phyloP scores from a whole-genome alignment of 2,888 invertebrate species.

The Baccha elongata region DNA sequence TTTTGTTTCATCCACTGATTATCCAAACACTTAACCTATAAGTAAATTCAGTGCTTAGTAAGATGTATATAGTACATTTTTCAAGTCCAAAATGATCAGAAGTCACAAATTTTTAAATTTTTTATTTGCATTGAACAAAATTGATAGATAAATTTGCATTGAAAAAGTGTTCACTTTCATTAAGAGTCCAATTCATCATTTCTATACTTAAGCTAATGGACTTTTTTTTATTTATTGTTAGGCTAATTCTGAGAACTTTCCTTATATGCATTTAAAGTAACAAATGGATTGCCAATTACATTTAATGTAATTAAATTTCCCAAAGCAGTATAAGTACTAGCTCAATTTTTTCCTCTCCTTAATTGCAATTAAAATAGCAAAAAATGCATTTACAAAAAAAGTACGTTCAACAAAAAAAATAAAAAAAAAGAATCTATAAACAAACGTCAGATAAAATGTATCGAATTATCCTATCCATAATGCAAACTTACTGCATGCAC shows the following conservation, averaged over 20 bases:
- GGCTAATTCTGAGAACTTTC: background rate
- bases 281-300: slow-evolving; percentile 26
- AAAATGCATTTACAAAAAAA: slow-evolving; percentile 23
- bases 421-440: background rate
- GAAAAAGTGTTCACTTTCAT: background rate
- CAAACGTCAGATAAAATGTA: slow-evolving; percentile 54
- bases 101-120: too few relatives aligned
- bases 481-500: slow-evolving; percentile 60
- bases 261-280: background rate
- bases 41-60: too few relatives aligned
- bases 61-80: too few relatives aligned
- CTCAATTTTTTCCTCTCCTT: slow-evolving; percentile 12
- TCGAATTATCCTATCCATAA: slow-evolving; percentile 67
- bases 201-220: background rate
- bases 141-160: too few relatives aligned
- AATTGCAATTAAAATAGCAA: slow-evolving; percentile 61
- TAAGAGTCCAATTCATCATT: background rate
- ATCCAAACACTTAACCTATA: too few relatives aligned
- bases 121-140: too few relatives aligned
- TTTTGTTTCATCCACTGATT: too few relatives aligned
- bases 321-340: slow-evolving; percentile 13
- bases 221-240: background rate
- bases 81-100: too few relatives aligned
- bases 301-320: slow-evolving; percentile 54
- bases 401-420: background rate